These are phyloP conservation scores for Drosophila kanekoi DNA, from an alignment of 2,888 invertebrate genomes.

Conservation along the genomic window DNA sequence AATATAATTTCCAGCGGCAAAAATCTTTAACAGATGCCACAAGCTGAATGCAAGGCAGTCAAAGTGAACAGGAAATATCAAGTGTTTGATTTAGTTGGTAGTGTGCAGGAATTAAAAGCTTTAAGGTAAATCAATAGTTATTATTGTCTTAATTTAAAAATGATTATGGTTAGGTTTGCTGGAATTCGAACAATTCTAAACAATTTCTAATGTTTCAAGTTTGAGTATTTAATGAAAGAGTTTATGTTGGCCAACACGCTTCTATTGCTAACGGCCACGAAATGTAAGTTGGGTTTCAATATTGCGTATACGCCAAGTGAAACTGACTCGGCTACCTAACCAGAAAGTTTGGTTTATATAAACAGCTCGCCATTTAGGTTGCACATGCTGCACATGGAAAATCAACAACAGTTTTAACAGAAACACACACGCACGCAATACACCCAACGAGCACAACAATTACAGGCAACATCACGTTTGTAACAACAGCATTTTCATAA, in stretches of 20 bases:
- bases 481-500: conserved; percentile 68
- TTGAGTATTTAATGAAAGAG: conserved; percentile 6
- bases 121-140: no score
- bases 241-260: background rate
- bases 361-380: conserved; percentile 28
- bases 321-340: background rate
- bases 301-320: conserved; percentile 7
- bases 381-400: conserved; percentile 45
- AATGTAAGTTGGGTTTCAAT: conserved; percentile 12
- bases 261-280: background rate
- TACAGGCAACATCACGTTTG: conserved; percentile 64
- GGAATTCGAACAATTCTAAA: no score
- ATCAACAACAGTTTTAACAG: conserved; percentile 21
- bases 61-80: no score
- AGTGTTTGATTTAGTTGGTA: background rate
- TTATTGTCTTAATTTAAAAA: no score
- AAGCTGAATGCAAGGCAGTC: background rate
- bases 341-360: conserved; percentile 13
- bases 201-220: no score
- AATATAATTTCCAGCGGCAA: conserved; percentile 1
- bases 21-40: background rate
- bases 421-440: conserved; percentile 4
- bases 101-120: no score
- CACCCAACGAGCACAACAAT: conserved; percentile 54
- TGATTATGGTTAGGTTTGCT: no score